Evolutionary conservation across 2,113 vertebrate species (phyloP).

Genomic region (Bos taurus): DNA sequence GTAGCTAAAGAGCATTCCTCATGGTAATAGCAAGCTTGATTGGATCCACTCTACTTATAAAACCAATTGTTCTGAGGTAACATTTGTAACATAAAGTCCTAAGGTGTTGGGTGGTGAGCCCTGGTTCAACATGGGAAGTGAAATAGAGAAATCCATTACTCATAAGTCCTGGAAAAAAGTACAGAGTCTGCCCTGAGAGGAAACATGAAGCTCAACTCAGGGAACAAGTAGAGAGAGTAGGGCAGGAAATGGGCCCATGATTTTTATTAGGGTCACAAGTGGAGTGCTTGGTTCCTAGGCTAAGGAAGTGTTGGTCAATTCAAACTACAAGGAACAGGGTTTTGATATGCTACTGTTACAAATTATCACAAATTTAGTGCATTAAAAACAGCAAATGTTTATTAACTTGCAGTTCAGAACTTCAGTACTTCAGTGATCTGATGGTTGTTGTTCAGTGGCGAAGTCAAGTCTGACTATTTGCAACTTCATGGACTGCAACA

Average conservation of each 20-base stretch:
- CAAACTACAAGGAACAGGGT: not conserved
- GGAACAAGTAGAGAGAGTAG: not conserved
- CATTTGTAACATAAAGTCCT: not conserved
- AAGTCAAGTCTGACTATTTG: not conserved
- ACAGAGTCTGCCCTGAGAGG: not conserved
- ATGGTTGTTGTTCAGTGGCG: not conserved
- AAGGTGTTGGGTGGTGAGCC: not conserved
- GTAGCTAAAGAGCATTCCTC: not conserved
- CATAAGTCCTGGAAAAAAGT: not conserved
- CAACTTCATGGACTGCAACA: not conserved
- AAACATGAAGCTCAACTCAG: not conserved
- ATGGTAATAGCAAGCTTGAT: not conserved
- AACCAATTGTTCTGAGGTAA: not conserved
- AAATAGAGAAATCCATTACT: not conserved
- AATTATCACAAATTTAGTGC: not conserved
- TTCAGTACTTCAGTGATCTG: not conserved
- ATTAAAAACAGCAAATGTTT: not conserved
- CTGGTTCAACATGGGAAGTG: not conserved
- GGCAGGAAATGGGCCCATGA: fast-evolving
- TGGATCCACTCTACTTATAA: not conserved
- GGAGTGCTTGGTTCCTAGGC: not conserved
- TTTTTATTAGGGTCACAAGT: not conserved
- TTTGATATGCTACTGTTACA: not conserved
- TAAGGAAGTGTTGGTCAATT: not conserved
- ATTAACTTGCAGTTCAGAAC: not conserved